phyloP scores from a whole-genome alignment of 2,888 invertebrate species.

The Epiblema foenella region DNA sequence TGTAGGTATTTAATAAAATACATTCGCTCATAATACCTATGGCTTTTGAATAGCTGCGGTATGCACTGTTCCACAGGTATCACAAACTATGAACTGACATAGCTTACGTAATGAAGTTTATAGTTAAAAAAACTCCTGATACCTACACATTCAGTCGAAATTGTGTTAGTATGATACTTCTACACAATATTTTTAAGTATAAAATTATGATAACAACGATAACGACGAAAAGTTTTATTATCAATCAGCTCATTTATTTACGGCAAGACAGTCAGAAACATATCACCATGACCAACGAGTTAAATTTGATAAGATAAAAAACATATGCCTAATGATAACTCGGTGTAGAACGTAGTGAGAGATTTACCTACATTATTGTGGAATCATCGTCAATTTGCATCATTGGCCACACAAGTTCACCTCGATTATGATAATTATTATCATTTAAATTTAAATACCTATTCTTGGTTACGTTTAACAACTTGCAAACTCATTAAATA shows the following conservation, averaged over 20 bases:
- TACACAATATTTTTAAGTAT: neutral
- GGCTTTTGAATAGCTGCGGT: neutral
- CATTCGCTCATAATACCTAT: neutral
- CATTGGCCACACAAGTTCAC: constrained; percentile 17
- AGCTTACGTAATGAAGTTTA: constrained; percentile 16
- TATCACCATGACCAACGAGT: constrained; percentile 33
- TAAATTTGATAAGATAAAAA: constrained; percentile 35
- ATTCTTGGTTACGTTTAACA: neutral
- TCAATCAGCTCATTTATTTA: constrained; percentile 29
- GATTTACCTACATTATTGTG: constrained; percentile 25
- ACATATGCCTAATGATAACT: constrained; percentile 14
- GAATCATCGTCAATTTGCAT: constrained; percentile 25
- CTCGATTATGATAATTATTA: constrained; percentile 5
- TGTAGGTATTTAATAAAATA: no score
- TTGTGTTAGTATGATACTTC: constrained; percentile 20
- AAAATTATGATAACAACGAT: constrained; percentile 33
- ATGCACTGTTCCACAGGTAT: no score
- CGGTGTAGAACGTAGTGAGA: neutral
- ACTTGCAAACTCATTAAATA: constrained; percentile 21
- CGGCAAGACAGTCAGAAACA: constrained; percentile 22
- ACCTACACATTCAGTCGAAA: neutral
- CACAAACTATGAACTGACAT: constrained; percentile 4
- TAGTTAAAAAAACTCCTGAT: neutral
- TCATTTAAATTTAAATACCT: constrained; percentile 5
- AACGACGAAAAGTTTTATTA: constrained; percentile 3